These are phyloP conservation scores for Prenolepis imparis DNA, from an alignment of 2,888 invertebrate genomes.

Conservation along the genomic window DNA sequence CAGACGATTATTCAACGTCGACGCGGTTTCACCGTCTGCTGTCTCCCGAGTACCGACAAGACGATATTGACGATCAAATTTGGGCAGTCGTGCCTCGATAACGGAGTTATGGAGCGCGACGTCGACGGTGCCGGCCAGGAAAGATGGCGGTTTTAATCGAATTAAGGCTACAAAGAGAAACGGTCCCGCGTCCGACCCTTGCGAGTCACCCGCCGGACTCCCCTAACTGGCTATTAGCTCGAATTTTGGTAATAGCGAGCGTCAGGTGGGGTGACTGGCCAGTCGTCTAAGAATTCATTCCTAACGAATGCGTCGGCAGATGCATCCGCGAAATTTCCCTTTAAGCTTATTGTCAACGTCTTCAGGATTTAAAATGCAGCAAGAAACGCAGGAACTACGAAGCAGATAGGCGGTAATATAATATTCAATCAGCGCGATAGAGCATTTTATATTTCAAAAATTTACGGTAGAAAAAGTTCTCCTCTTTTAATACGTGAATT, in stretches of 20 bases:
- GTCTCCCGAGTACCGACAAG: constrained; percentile 70
- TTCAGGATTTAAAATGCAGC: neutral
- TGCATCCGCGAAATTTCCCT: neutral
- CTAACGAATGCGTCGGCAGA: neutral
- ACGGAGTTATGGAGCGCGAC: constrained; percentile 78
- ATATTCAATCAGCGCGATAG: neutral
- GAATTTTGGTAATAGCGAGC: constrained; percentile 72
- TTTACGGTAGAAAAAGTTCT: too few species aligned
- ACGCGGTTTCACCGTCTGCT: constrained; percentile 65
- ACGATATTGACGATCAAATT: constrained; percentile 79
- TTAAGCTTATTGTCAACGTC: neutral
- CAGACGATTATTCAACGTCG: constrained; percentile 69
- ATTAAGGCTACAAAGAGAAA: constrained; percentile 84
- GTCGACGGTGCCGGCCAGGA: constrained; percentile 64
- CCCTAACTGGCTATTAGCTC: constrained; percentile 78
- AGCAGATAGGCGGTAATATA: neutral
- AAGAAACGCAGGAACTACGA: neutral
- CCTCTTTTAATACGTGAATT: neutral
- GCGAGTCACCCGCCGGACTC: constrained; percentile 68
- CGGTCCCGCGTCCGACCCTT: constrained; percentile 72
- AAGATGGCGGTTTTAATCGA: constrained; percentile 80
- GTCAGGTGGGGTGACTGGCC: constrained; percentile 5
- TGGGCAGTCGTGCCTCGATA: constrained; percentile 83
- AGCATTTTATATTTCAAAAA: neutral
- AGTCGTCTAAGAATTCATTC: constrained; percentile 30